Evolutionary conservation across 1,140 invertebrate species (phyloP).

Genomic region (Heliconius melpomene): DNA sequence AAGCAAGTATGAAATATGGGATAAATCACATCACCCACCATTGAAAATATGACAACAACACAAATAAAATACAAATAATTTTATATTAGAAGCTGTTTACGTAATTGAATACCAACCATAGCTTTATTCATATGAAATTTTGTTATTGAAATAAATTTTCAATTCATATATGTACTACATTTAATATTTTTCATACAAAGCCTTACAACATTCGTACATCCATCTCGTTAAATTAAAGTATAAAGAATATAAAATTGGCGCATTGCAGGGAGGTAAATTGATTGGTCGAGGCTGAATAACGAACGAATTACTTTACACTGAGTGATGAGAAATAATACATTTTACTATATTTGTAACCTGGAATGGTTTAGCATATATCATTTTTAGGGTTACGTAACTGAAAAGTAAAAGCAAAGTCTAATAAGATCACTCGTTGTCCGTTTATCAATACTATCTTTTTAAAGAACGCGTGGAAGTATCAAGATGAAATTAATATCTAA

Average conservation of each 20-base stretch:
- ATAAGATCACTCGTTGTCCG: not conserved
- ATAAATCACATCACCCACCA: too few species aligned
- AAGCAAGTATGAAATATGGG: too few species aligned
- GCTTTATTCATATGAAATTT: not conserved
- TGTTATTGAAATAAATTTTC: not conserved
- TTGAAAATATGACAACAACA: not conserved
- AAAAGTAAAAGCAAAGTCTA: too few species aligned
- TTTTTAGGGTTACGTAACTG: too few species aligned
- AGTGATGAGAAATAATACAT: constrained; percentile 10
- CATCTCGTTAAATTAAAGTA: constrained; percentile 33
- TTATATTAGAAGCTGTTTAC: not conserved
- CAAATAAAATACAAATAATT: not conserved
- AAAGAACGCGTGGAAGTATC: too few species aligned
- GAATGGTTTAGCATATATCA: not conserved
- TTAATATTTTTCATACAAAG: constrained; percentile 2
- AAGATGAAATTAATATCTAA: too few species aligned
- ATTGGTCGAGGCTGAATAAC: constrained; percentile 27
- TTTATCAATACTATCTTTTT: too few species aligned
- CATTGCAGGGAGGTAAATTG: constrained; percentile 33
- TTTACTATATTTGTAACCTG: constrained; percentile 6
- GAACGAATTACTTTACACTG: constrained; percentile 17
- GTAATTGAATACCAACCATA: not conserved
- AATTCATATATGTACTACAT: not conserved
- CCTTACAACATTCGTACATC: constrained; percentile 14
- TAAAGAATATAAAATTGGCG: constrained; percentile 34